phyloP scores from a whole-genome alignment of 2,888 invertebrate genomes.

The Achlya flavicornis region DNA sequence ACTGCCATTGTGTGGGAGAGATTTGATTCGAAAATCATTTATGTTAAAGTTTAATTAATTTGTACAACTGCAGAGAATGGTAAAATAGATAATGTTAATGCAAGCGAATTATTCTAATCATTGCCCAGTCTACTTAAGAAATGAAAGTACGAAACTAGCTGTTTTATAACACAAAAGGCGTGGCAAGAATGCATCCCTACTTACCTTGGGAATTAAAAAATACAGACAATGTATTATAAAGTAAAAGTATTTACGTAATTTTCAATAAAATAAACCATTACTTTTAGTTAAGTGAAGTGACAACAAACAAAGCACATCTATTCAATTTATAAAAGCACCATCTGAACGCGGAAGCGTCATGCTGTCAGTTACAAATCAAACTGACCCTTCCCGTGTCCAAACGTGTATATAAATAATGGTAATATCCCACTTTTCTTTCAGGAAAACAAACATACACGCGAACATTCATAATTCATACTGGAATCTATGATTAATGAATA shows the following conservation, averaged over 20 bases:
- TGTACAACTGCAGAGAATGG: neutral
- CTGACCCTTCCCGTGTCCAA: conserved; percentile 25
- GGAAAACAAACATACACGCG: conserved; percentile 67
- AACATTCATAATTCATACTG: conserved; percentile 39
- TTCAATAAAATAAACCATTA: neutral
- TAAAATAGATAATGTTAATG: neutral
- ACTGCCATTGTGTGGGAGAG: neutral
- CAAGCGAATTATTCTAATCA: neutral
- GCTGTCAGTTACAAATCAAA: conserved; percentile 26
- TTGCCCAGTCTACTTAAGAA: neutral
- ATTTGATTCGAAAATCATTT: neutral
- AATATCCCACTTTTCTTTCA: conserved; percentile 72
- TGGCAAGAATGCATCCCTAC: neutral
- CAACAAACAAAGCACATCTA: neutral
- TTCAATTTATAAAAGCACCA: conserved; percentile 8
- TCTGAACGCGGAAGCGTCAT: conserved; percentile 15
- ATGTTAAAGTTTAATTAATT: neutral
- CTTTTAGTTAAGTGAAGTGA: neutral
- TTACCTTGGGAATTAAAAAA: neutral
- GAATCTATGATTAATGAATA: conserved; percentile 59
- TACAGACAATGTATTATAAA: too few relatives aligned
- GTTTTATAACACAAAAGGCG: neutral
- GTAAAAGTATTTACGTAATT: too few relatives aligned
- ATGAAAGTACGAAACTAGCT: too few relatives aligned
- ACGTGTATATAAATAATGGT: conserved; percentile 69